Evolutionary conservation across 2,113 vertebrate genomes (phyloP).

Genomic region (Dipodomys stephensi): DNA sequence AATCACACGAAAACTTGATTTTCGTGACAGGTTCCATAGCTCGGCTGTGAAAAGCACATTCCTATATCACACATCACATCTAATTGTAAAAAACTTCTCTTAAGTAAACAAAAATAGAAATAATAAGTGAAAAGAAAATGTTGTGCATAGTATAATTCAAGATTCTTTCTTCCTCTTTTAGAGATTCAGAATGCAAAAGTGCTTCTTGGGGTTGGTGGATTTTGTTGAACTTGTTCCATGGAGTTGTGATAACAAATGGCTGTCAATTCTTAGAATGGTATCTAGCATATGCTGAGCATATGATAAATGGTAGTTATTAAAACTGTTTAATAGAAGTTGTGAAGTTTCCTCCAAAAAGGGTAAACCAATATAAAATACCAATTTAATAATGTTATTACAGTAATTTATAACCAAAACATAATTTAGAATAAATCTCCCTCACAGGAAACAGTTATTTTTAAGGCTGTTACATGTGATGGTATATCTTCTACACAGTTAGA

Average conservation of each 20-base stretch:
- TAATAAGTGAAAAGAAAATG: conserved; percentile 34
- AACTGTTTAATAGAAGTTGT: conserved; percentile 60
- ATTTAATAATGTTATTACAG: conserved; percentile 41
- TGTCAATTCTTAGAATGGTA: background rate
- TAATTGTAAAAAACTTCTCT: background rate
- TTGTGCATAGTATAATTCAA: background rate
- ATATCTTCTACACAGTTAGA: conserved; percentile 1
- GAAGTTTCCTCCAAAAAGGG: conserved; percentile 55
- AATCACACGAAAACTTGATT: conserved; percentile 82
- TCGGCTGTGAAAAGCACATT: conserved; percentile 88
- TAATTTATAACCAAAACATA: conserved; percentile 24
- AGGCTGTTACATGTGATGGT: conserved; percentile 18
- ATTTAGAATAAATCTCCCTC: conserved; percentile 39
- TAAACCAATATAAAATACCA: conserved; percentile 32
- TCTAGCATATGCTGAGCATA: background rate
- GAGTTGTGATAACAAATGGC: background rate
- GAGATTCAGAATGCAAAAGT: background rate
- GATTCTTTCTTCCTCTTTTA: background rate
- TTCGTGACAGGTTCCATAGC: conserved; percentile 88
- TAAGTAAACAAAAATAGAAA: conserved; percentile 23
- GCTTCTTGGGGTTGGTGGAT: background rate
- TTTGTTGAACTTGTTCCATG: background rate
- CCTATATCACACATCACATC: conserved; percentile 89
- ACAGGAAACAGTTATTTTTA: conserved; percentile 31
- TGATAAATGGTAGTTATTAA: conserved; percentile 67